A percentile compares a stretch with the other conserved stretches of the same genome.
Evolutionary conservation across 2,113 vertebrate species (phyloP).

Genomic region (Macroglossus sobrinus): DNA sequence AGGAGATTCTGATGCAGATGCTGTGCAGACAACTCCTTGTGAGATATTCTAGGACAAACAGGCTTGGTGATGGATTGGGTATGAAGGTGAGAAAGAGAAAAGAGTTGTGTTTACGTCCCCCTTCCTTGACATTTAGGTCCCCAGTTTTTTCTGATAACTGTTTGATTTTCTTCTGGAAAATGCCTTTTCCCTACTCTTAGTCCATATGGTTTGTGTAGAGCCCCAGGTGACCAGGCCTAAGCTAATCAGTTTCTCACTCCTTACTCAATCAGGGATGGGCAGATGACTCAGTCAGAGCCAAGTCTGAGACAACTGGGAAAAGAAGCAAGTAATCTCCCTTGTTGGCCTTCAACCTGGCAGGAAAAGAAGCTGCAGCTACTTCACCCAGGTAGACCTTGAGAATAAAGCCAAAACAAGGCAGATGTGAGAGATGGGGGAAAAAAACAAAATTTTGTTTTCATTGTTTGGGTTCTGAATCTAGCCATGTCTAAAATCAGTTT

Average conservation of each 20-base stretch:
- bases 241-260: neutral
- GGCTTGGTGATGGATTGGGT: neutral
- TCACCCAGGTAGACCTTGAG: neutral
- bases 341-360: neutral
- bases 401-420: neutral
- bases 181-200: neutral
- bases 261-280: neutral
- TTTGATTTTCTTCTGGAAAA: neutral
- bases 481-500: neutral
- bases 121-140: neutral
- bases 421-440: neutral
- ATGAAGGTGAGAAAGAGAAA: neutral
- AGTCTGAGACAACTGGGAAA: neutral
- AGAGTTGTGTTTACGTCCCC: neutral
- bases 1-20: neutral
- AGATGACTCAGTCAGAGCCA: conserved; percentile 13
- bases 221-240: neutral
- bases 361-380: neutral
- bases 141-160: neutral
- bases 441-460: neutral
- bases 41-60: neutral
- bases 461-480: neutral
- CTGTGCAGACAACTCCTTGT: neutral
- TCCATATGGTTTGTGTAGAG: neutral
- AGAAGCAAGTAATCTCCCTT: neutral